Evolutionary conservation across 2,888 invertebrate genomes (phyloP).

Genomic region (Girardia tigrina): DNA sequence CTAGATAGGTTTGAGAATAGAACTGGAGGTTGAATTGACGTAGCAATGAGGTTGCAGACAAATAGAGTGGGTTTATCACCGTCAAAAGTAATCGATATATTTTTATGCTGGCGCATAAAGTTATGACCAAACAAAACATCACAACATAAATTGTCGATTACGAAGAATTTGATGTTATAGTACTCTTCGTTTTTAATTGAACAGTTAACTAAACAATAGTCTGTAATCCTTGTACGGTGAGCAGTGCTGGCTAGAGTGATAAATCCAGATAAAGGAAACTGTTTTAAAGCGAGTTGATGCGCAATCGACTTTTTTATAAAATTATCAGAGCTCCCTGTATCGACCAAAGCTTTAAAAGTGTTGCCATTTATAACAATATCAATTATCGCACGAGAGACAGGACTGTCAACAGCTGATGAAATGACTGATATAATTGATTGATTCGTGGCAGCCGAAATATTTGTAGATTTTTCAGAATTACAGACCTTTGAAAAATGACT

Average conservation of each 20-base stretch:
- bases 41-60: constrained; percentile 28
- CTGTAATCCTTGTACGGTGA: no score
- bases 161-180: no score
- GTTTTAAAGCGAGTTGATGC: no score
- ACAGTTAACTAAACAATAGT: no score
- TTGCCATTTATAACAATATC: constrained; percentile 26
- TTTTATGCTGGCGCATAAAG: constrained; percentile 28
- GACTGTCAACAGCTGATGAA: constrained; percentile 27
- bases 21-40: constrained; percentile 1
- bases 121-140: constrained; percentile 33
- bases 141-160: constrained; percentile 29
- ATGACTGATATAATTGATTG: constrained; percentile 29
- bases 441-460: constrained; percentile 26
- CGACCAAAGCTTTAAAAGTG: constrained; percentile 27
- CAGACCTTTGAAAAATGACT: constrained; percentile 32
- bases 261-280: no score
- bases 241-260: no score
- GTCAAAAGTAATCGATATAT: constrained; percentile 27
- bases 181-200: no score
- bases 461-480: neutral
- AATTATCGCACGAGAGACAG: no score
- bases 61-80: constrained; percentile 21
- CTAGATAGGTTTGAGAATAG: constrained; percentile 28
- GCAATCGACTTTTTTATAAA: no score
- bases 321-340: constrained; percentile 32